These are phyloP conservation scores for Aspidapion aeneum DNA, from an alignment of 2,888 invertebrate genomes.

Conservation along the genomic window DNA sequence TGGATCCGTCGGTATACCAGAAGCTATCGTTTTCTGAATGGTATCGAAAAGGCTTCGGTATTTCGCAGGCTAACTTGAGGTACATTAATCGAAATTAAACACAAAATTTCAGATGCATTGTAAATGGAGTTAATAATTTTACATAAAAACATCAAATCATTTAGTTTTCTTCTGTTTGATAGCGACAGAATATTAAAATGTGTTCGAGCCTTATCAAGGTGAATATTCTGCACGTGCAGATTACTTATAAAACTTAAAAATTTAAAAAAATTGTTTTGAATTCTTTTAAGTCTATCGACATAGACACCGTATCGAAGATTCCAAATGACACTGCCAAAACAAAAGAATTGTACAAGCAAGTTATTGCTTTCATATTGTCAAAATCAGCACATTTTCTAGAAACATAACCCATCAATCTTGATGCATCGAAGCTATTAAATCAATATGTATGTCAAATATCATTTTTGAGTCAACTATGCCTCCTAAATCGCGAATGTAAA, in stretches of 20 bases:
- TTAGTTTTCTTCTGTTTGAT: neutral
- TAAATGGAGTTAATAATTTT: neutral
- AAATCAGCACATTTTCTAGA: neutral
- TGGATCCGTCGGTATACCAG: too few species aligned
- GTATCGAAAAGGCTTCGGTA: neutral
- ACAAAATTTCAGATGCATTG: neutral
- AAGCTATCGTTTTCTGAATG: neutral
- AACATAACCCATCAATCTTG: neutral
- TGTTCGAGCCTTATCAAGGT: neutral
- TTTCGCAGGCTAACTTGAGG: neutral
- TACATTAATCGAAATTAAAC: neutral
- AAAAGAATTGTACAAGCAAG: neutral
- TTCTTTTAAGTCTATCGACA: neutral
- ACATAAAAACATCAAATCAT: neutral
- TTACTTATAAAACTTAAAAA: neutral
- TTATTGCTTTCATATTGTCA: neutral
- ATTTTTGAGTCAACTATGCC: neutral
- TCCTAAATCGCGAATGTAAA: neutral
- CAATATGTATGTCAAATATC: neutral
- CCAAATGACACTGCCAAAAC: neutral
- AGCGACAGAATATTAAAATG: neutral
- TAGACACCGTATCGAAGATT: neutral
- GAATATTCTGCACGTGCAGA: neutral
- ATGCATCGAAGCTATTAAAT: neutral
- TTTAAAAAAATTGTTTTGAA: neutral